Base-by-base conservation (phyloP, 1,140 invertebrate genomes). In the Lysiphlebus fabarum region DNA sequence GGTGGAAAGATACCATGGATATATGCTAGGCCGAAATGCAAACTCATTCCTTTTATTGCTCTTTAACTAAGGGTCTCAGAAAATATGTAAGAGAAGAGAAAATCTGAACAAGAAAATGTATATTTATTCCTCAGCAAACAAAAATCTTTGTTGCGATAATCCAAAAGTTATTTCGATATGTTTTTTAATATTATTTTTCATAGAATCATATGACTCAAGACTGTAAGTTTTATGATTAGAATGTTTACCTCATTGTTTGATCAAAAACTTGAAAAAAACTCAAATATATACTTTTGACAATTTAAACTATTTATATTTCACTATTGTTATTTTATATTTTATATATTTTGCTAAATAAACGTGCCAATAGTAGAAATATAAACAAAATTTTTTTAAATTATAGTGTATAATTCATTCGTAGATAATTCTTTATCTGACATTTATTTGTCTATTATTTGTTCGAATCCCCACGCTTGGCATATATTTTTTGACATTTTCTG, bases 21-120 rank as follows among this genome's bases (percentile, higher is more conserved):
- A 61, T 26, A 68, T 69, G 70, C 74, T 76, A 78, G 73, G 71
- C 74, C 67, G 74, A 75, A 77, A 66, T 68, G 74, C 66, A 78
- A 78, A 78, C 71, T 68, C 54, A 44, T 12, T 44, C n/a, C 17
- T 58, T 6, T 43, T n/a, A 9, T 44, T 26, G 17, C 17, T 26
- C 17, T 26, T 26, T 26, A 26, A 26, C 17, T 26, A 26, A 26
- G 17, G 17, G 17, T 26, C 17, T 26, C 17, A 26, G 17, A 26
- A 26, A 26, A 26, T 1, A 26, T 26, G 0, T 26, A 26, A 26
- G 17, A 44, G 45, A 34, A 38, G 45, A 7, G 7, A 17, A 45
- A 34, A 45, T 37, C 56, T 49, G 26, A 53, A 58, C 44, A 26
- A 26, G 17, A 26, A 26, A 26, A 26, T 26, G n/a, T n/a, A 56